Evolutionary conservation across 2,113 vertebrate species (phyloP).

Genomic region (Calyptommatus sinebrachiatus): DNA sequence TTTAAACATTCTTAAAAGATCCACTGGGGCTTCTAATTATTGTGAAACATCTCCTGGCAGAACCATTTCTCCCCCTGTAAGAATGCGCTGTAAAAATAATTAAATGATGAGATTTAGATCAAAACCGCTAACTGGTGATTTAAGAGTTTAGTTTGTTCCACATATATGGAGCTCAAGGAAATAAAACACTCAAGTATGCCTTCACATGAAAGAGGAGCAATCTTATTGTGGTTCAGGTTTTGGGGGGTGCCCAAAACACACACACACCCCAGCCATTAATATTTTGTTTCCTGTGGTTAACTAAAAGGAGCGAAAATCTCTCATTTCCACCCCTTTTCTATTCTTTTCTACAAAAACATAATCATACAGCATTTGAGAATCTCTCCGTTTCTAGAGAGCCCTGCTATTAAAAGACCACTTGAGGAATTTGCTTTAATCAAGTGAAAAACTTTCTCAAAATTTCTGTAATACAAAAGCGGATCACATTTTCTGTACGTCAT

Average conservation of each 20-base stretch:
- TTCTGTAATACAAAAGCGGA: conserved; percentile 42
- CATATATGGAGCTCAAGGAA: conserved; percentile 66
- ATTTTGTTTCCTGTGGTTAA: conserved; percentile 78
- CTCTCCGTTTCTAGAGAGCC: conserved; percentile 61
- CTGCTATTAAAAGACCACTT: conserved; percentile 68
- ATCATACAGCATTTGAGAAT: conserved; percentile 72
- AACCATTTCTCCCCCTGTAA: conserved; percentile 75
- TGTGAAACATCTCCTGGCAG: conserved; percentile 80
- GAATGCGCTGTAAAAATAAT: conserved; percentile 79
- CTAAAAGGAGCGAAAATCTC: conserved; percentile 69
- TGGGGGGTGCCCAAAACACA: conserved; percentile 18
- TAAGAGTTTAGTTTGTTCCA: conserved; percentile 60
- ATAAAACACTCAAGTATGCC: conserved; percentile 69
- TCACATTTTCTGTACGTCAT: conserved; percentile 67
- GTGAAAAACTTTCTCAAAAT: conserved; percentile 32
- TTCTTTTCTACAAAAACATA: conserved; percentile 7
- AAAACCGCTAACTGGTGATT: conserved; percentile 76
- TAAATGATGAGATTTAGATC: conserved; percentile 81
- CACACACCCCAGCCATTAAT: conserved; percentile 60
- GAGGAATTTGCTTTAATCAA: conserved; percentile 78
- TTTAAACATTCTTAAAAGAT: conserved; percentile 80
- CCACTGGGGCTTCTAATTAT: conserved; percentile 80
- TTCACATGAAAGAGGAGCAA: conserved; percentile 70
- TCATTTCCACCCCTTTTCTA: conserved; percentile 57
- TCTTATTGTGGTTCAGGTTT: conserved; percentile 60